phyloP scores from a whole-genome alignment of 2,113 vertebrate species.

The Electrona antarctica region DNA sequence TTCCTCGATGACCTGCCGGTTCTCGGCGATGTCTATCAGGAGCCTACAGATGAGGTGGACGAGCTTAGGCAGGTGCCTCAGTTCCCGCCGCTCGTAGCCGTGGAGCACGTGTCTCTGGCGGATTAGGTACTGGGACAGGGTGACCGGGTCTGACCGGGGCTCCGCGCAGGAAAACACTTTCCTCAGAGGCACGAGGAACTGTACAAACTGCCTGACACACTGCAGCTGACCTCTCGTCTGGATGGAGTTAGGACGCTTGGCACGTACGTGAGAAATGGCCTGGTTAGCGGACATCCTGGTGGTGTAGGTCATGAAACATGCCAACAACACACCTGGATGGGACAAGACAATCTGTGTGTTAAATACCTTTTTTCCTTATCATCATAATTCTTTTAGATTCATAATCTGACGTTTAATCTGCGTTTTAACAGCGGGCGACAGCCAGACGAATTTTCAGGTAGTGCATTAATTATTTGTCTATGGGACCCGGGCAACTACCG shows the following conservation, averaged over 20 bases:
- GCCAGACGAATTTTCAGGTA: too few relatives aligned
- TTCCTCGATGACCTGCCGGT: slow-evolving; percentile 86
- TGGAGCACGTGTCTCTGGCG: slow-evolving; percentile 93
- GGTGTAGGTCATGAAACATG: slow-evolving; percentile 91
- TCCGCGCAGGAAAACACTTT: slow-evolving; percentile 88
- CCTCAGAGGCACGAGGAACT: slow-evolving; percentile 88
- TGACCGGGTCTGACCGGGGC: slow-evolving; percentile 83
- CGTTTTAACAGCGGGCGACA: too few relatives aligned
- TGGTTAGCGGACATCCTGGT: slow-evolving; percentile 93
- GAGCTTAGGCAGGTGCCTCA: slow-evolving; percentile 91
- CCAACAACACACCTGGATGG: slow-evolving; percentile 88
- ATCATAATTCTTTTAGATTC: too few relatives aligned
- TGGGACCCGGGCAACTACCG: too few relatives aligned
- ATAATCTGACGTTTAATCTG: too few relatives aligned
- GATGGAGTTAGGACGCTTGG: slow-evolving; percentile 91
- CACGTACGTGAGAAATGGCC: slow-evolving; percentile 90
- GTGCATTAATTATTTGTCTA: too few relatives aligned
- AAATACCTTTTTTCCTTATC: too few relatives aligned
- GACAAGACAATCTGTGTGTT: not conserved
- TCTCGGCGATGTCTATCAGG: slow-evolving; percentile 88
- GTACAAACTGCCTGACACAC: slow-evolving; percentile 89
- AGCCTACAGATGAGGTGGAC: slow-evolving; percentile 86
- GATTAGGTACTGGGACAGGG: slow-evolving; percentile 88
- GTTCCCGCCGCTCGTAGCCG: slow-evolving; percentile 87
- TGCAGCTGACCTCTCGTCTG: slow-evolving; percentile 91